phyloP scores from a whole-genome alignment of 2,797 vertebrate species.

The Anguilla pacifica region DNA sequence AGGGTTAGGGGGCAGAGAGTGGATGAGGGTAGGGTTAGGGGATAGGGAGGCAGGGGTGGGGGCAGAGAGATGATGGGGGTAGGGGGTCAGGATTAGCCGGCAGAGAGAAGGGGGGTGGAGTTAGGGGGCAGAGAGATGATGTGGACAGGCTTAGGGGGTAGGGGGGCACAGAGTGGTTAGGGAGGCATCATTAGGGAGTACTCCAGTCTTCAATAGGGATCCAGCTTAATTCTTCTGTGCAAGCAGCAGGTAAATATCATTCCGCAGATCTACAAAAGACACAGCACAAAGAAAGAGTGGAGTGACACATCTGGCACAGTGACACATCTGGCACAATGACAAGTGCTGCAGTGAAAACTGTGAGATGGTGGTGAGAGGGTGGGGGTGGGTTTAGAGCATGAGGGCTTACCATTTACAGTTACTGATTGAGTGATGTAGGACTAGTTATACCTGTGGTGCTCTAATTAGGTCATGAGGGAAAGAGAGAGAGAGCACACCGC shows the following conservation, averaged over 20 bases:
- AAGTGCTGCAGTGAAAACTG: background rate
- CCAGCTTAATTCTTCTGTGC: conserved; percentile 46
- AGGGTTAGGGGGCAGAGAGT: too few relatives aligned
- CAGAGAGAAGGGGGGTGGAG: too few relatives aligned
- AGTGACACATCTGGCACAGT: background rate
- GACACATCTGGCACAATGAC: background rate
- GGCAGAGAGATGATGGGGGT: too few relatives aligned
- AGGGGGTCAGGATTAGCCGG: too few relatives aligned
- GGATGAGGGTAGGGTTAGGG: too few relatives aligned
- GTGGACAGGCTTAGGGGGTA: too few relatives aligned
- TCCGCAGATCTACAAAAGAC: conserved; percentile 56
- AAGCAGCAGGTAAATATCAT: conserved; percentile 61
- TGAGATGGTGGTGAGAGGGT: conserved; percentile 48
- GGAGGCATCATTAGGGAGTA: conserved; percentile 17
- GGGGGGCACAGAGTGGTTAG: background rate
- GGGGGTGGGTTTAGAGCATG: conserved; percentile 54
- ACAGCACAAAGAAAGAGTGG: conserved; percentile 46
- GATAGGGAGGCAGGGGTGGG: too few relatives aligned
- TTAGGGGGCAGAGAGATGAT: too few relatives aligned
- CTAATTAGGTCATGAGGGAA: conserved; percentile 51
- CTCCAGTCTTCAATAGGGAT: conserved; percentile 37
- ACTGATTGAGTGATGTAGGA: conserved; percentile 64
- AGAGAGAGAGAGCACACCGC: background rate
- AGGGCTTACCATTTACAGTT: conserved; percentile 59
- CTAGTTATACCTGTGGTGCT: conserved; percentile 48